Evolutionary conservation across 53 echinoderm and acorn worm genomes (phyloP).

Genomic region (Crossaster papposus): DNA sequence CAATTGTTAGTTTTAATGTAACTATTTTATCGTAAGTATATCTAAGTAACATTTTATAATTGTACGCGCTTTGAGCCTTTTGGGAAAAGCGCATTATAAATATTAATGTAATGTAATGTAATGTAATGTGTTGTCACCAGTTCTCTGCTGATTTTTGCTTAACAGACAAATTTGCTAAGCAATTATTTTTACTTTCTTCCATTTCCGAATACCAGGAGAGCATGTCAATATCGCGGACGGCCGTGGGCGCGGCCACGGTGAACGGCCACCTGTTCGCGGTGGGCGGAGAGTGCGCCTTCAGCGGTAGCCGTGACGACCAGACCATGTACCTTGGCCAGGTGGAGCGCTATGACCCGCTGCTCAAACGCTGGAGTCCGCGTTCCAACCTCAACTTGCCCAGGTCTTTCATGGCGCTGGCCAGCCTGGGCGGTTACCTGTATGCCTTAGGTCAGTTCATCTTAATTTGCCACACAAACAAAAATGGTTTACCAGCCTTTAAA

Average conservation of each 20-base stretch:
- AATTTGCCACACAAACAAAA: neutral
- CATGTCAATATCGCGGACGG: slow-evolving; percentile 95
- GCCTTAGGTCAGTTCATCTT: slow-evolving; percentile 74
- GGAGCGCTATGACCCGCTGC: slow-evolving; percentile 91
- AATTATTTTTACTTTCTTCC: neutral
- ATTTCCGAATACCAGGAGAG: slow-evolving; percentile 67
- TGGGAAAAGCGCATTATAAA: too few relatives aligned
- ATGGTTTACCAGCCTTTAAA: too few relatives aligned
- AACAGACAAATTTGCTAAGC: neutral
- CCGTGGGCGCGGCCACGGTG: slow-evolving; percentile 88
- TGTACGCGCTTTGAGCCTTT: too few relatives aligned
- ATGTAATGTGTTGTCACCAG: neutral
- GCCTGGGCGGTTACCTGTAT: slow-evolving; percentile 79
- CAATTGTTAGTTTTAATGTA: too few relatives aligned
- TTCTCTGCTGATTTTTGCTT: neutral
- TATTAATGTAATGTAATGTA: too few relatives aligned
- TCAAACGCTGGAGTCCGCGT: slow-evolving; percentile 83
- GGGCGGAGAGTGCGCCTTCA: slow-evolving; percentile 96
- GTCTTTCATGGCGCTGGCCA: slow-evolving; percentile 87
- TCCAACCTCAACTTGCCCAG: slow-evolving; percentile 80
- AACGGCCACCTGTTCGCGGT: slow-evolving; percentile 91
- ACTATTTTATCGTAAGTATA: too few relatives aligned
- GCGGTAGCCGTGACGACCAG: slow-evolving; percentile 82
- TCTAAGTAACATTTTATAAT: too few relatives aligned
- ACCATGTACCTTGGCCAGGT: slow-evolving; percentile 95